phyloP scores from a whole-genome alignment of 1,140 invertebrate species.

The Daktulosphaira vitifoliae region DNA sequence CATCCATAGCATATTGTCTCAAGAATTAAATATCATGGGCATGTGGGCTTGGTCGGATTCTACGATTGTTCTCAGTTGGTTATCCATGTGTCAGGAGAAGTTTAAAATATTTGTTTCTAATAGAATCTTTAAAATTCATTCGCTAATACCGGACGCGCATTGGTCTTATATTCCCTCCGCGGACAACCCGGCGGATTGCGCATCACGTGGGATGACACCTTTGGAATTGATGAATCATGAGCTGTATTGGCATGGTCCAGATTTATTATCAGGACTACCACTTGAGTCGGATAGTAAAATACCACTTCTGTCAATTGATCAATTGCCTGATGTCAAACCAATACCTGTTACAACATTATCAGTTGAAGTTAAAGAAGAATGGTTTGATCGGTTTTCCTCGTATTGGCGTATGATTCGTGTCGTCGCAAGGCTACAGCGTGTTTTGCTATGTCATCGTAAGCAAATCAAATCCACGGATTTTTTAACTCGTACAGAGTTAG shows the following conservation, averaged over 20 bases:
- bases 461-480: too few relatives aligned
- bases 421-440: conserved; percentile 5
- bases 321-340: too few relatives aligned
- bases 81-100: not conserved
- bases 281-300: not conserved
- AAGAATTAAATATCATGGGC: too few relatives aligned
- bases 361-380: not conserved
- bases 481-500: too few relatives aligned
- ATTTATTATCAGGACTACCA: not conserved
- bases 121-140: conserved; percentile 39
- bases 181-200: too few relatives aligned
- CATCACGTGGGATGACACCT: conserved; percentile 41
- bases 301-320: not conserved
- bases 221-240: conserved; percentile 7
- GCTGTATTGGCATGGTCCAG: conserved; percentile 35
- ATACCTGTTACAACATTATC: not conserved
- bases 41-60: too few relatives aligned
- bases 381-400: conserved; percentile 26
- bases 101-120: conserved; percentile 40
- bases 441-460: not conserved
- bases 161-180: conserved; percentile 38
- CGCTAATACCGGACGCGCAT: conserved; percentile 4
- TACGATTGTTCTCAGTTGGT: too few relatives aligned
- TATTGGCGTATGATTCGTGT: conserved; percentile 31
- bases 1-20: too few relatives aligned